Evolutionary conservation across 2,888 invertebrate species (phyloP), one percentile per base, ranked within the genome.

Genomic region (Leucania comma): DNA sequence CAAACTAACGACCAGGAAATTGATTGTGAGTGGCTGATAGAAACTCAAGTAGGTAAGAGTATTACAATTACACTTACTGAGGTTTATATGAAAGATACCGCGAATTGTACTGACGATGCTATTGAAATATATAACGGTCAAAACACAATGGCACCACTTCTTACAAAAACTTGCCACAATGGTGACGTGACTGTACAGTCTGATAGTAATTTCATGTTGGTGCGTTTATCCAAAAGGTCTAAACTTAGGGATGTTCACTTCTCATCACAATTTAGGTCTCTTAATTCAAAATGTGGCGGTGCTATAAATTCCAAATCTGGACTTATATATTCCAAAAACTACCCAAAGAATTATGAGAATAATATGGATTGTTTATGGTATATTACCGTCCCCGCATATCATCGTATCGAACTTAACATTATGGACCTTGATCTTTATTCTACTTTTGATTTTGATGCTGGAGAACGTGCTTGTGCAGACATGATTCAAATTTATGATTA

Each of bases 341-440:
- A 98, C 93, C 99, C 99, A 0, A 92, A 96, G 68, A 97, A 97
- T 86, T 99, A 99, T 93, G 97, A 98, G 1, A 92, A 94, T 59
- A 96, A 97, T 85, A 96, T 97, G 68, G 96, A 98, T 77, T 99
- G 99, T 88, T 96, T 97, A 66, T 99, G 98, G 98, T 90, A 96
- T 17, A 97, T 99, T 70, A 93, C 94, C 56, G 97, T 98, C 1
- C 96, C 97, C 58, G 87, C 90, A 72, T 96, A 97, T 92, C 98
- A 98, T 89, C 94, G 97, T 2, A 96, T 98, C 29, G 96, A 97
- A 78, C 89, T 99, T 0, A 96, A 96, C 9, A 97, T 99, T 86
- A 89, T 96, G 9, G 98, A 98, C 84, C 94, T 98, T 73, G 96
- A 89, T 83, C 96, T 97, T 85, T 97, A 93, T 85, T 87, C 88